These are phyloP conservation scores for Hemibagrus wyckioides DNA, from an alignment of 2,113 vertebrate species.

Conservation along the genomic window DNA sequence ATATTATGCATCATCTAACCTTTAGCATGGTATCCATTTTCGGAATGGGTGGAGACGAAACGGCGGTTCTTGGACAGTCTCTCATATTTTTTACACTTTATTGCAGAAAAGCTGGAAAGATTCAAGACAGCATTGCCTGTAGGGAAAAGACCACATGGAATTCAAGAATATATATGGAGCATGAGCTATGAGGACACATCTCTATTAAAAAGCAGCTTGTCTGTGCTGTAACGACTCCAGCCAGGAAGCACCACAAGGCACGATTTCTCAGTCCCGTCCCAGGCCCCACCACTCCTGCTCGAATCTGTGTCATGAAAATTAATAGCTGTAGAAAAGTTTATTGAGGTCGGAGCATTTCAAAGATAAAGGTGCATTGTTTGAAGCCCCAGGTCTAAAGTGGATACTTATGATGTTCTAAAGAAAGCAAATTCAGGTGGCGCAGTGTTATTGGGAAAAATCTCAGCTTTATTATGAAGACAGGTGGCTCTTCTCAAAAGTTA, in stretches of 20 bases:
- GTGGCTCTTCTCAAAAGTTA: constrained; percentile 6
- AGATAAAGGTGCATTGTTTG: constrained; percentile 40
- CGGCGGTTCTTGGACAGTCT: neutral
- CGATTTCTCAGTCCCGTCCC: constrained; percentile 28
- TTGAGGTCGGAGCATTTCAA: constrained; percentile 46
- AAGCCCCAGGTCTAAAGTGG: constrained; percentile 26
- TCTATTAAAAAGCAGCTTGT: constrained; percentile 37
- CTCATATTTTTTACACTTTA: neutral
- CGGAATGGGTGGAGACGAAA: neutral
- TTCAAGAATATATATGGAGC: constrained; percentile 21
- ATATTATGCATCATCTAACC: neutral
- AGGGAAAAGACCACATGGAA: neutral
- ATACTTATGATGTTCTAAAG: constrained; percentile 25
- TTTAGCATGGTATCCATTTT: neutral
- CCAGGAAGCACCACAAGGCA: constrained; percentile 45
- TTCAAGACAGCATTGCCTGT: constrained; percentile 9
- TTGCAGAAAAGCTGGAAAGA: neutral
- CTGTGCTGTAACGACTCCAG: constrained; percentile 26
- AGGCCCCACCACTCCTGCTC: constrained; percentile 19
- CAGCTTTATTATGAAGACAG: neutral
- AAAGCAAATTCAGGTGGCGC: constrained; percentile 17
- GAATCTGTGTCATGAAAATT: constrained; percentile 52
- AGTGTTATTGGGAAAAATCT: constrained; percentile 14
- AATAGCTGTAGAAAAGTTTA: constrained; percentile 52
- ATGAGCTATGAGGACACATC: constrained; percentile 17